Evolutionary conservation across 2,888 invertebrate species (phyloP), one percentile per base, ranked within the genome.

Genomic region (Philhelius pedissequus): DNA sequence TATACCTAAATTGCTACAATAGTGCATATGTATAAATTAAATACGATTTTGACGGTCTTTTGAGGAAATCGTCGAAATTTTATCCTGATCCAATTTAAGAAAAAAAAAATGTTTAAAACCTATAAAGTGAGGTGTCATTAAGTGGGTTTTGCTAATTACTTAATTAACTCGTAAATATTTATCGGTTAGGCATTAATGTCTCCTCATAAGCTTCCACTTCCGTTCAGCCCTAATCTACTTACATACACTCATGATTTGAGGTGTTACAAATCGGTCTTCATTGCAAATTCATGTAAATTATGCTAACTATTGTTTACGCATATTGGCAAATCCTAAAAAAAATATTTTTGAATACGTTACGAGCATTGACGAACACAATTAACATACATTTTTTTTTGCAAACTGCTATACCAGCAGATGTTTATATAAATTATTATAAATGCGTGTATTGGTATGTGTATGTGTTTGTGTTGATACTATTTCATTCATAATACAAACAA

Each of bases 381-480:
- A 48, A 22, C 45, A 48, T 48, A 48, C 3, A 22, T 48, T 22
- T 20, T 43, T 8, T 18, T 48, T 48, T 48, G 48, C 48, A 48
- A 25, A 9, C n/a, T 1, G 8, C 48, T 6, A 11, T 22, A n/a
- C 5, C 5, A 22, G 20, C 45, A 4, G 9, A n/a, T n/a, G n/a
- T n/a, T n/a, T n/a, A n/a, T n/a, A n/a, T n/a, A n/a, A n/a, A n/a
- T n/a, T n/a, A n/a, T n/a, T n/a, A n/a, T n/a, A n/a, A n/a, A n/a
- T n/a, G n/a, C n/a, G n/a, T n/a, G n/a, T n/a, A n/a, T n/a, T n/a
- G n/a, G n/a, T n/a, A n/a, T n/a, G n/a, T n/a, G n/a, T n/a, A n/a
- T n/a, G n/a, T n/a, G n/a, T n/a, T n/a, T 18, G 20, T 20, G 56
- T 56, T 56, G 56, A 56, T 35, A 56, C 20, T 56, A 56, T 56